Conservation (phyloP, 2,888 invertebrate species). For the Panopea generosa region DNA sequence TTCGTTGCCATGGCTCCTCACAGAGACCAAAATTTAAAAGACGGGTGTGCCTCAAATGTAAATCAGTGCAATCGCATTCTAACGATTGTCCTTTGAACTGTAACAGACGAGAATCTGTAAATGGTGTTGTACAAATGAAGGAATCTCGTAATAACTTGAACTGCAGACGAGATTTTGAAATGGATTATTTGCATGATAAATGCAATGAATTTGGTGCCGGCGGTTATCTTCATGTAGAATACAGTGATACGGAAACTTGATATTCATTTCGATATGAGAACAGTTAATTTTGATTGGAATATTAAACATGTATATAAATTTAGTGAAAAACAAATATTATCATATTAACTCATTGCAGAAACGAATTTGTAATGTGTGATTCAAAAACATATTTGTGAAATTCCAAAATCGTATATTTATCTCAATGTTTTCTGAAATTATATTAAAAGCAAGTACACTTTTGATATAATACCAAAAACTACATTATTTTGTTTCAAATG, state of each 20-base stretch:
- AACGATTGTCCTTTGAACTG: conserved; percentile 48
- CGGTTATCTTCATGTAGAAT: conserved; percentile 79
- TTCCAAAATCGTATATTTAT: too few relatives aligned
- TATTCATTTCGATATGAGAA: conserved; percentile 13
- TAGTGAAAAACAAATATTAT: too few relatives aligned
- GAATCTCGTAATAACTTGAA: conserved; percentile 62
- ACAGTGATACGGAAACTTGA: conserved; percentile 80
- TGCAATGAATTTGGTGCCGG: conserved; percentile 71
- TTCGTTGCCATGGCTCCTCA: conserved; percentile 94
- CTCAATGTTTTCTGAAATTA: too few relatives aligned
- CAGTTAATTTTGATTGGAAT: background rate
- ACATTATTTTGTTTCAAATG: too few relatives aligned
- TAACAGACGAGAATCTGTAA: conserved; percentile 67
- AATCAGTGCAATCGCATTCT: conserved; percentile 53
- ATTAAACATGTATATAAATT: too few relatives aligned
- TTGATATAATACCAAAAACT: too few relatives aligned
- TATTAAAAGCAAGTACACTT: too few relatives aligned
- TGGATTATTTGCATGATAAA: conserved; percentile 69
- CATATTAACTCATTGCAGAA: too few relatives aligned
- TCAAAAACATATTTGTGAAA: too few relatives aligned
- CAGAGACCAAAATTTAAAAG: conserved; percentile 88
- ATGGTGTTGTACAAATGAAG: conserved; percentile 76
- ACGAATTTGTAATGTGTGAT: too few relatives aligned
- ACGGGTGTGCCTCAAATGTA: conserved; percentile 72
- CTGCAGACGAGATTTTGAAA: conserved; percentile 65